Percentiles rank a stretch among this genome's conserved stretches.
Conservation (phyloP, 2,888 invertebrate genomes). For the Blera fallax region DNA sequence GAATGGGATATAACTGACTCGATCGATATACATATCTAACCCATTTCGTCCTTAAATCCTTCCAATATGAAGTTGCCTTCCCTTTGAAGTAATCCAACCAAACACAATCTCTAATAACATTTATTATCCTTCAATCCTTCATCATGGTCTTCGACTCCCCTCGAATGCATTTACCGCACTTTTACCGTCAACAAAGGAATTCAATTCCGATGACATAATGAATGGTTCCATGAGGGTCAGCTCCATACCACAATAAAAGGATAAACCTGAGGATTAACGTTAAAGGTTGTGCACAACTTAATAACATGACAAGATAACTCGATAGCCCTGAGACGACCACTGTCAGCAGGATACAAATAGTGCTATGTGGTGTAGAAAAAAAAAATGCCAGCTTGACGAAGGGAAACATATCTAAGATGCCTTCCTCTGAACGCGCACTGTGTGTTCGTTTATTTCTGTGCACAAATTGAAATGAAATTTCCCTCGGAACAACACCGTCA, state of each 20-base stretch:
- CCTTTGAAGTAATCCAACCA: background rate
- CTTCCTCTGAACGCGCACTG: background rate
- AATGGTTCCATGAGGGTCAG: background rate
- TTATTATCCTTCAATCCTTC: background rate
- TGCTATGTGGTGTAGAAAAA: background rate
- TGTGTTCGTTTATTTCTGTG: background rate
- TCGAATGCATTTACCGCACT: constrained; percentile 17
- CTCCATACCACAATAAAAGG: background rate
- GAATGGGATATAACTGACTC: too few species aligned
- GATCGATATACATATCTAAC: too few species aligned
- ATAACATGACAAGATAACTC: constrained; percentile 25
- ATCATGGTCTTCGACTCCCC: background rate
- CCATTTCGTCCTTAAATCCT: too few species aligned
- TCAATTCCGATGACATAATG: constrained; percentile 35
- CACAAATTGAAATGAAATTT: constrained; percentile 67
- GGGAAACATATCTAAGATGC: background rate
- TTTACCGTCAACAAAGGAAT: constrained; percentile 8
- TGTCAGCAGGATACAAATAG: background rate
- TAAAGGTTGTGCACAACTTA: constrained; percentile 29
- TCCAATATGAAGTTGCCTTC: too few species aligned
- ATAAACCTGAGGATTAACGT: constrained; percentile 17
- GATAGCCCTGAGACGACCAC: background rate
- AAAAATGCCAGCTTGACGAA: constrained; percentile 9
- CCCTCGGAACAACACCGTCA: constrained; percentile 52
- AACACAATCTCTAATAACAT: background rate